These are phyloP conservation scores for Epistrophe grossulariae DNA, from an alignment of 2,888 invertebrate genomes.

Conservation along the genomic window DNA sequence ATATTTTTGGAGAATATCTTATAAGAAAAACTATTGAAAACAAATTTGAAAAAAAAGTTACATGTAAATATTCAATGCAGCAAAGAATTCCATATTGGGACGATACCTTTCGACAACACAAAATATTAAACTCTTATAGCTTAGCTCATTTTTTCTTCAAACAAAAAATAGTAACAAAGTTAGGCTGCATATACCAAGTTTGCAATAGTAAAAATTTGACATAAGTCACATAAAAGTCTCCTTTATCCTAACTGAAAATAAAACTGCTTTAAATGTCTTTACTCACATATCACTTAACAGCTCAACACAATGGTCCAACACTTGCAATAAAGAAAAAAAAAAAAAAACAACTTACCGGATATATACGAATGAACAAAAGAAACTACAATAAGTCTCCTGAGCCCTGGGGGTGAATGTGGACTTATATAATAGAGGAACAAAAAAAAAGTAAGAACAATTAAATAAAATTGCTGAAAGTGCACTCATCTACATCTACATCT, in stretches of 20 bases:
- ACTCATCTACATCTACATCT: conserved; percentile 34
- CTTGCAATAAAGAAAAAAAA: conserved; percentile 35
- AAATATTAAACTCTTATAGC: too few species aligned
- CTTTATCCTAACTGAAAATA: conserved; percentile 11
- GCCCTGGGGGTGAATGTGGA: not conserved
- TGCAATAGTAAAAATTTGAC: not conserved
- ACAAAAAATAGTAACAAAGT: not conserved
- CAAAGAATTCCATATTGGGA: too few species aligned
- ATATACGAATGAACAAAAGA: conserved; percentile 55
- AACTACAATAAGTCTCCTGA: conserved; percentile 30
- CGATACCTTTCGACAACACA: too few species aligned
- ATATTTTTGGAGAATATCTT: too few species aligned
- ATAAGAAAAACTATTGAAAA: too few species aligned
- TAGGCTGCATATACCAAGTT: not conserved
- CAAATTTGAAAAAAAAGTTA: too few species aligned
- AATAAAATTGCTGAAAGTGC: conserved; percentile 70
- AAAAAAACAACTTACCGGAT: conserved; percentile 37
- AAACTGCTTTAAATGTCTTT: conserved; percentile 29
- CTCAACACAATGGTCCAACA: conserved; percentile 59
- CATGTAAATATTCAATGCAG: too few species aligned
- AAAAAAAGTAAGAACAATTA: conserved; percentile 56
- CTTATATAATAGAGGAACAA: not conserved
- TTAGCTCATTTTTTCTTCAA: not conserved
- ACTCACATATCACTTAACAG: conserved; percentile 56
- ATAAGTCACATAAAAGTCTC: conserved; percentile 8